Evolutionary conservation across 2,113 vertebrate genomes (phyloP).

Genomic region (Mobula hypostoma): DNA sequence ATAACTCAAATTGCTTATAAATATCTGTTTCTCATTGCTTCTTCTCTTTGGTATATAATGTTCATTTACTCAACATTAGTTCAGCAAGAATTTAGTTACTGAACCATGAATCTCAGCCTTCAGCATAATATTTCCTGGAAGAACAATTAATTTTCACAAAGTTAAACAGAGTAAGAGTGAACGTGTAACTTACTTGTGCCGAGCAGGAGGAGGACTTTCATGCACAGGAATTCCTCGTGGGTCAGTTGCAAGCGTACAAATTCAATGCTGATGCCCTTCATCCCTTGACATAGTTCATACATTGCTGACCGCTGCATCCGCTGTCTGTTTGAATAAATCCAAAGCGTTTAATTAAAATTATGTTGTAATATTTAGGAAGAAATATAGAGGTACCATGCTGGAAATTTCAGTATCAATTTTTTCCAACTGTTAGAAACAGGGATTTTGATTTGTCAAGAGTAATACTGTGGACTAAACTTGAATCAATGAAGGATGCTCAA

Average conservation of each 20-base stretch:
- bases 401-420: neutral
- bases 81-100: neutral
- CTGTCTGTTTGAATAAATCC: slow-evolving; percentile 53
- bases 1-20: neutral
- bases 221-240: slow-evolving; percentile 91
- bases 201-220: slow-evolving; percentile 93
- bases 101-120: neutral
- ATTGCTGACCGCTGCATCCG: slow-evolving; percentile 97
- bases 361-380: neutral
- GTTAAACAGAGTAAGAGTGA: neutral
- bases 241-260: slow-evolving; percentile 92
- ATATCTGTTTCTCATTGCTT: neutral
- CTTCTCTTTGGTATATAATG: neutral
- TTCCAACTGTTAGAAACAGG: neutral
- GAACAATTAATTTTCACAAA: neutral
- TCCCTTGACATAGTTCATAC: slow-evolving; percentile 94
- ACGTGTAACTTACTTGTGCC: slow-evolving; percentile 73
- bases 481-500: too few species aligned
- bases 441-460: neutral
- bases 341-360: neutral
- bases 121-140: neutral
- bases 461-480: too few species aligned
- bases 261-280: slow-evolving; percentile 96
- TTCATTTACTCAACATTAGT: neutral
- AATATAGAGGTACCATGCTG: neutral